Conservation (phyloP, 2,888 invertebrate species). For the Phymatocera aterrima region DNA sequence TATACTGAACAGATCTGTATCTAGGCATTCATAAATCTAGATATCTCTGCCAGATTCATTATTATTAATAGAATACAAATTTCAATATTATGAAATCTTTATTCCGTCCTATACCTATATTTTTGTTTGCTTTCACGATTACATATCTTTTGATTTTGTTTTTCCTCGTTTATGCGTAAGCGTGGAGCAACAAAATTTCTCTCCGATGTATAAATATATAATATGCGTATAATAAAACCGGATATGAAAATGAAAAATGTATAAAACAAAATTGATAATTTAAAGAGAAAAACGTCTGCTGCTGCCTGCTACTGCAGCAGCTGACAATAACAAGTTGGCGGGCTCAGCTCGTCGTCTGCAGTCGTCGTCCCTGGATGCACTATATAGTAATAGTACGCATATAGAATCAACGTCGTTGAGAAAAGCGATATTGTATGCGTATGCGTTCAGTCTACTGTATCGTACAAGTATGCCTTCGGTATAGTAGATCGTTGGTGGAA, state of each 20-base stretch:
- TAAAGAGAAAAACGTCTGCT: constrained; percentile 17
- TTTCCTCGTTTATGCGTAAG: background rate
- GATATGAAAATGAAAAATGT: background rate
- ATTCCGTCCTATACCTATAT: no score
- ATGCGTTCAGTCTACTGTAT: background rate
- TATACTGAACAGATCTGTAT: no score
- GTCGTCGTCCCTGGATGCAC: constrained; percentile 28
- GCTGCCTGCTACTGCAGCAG: no score
- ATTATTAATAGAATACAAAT: no score
- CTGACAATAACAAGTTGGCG: constrained; percentile 22
- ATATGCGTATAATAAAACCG: no score
- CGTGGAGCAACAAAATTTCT: background rate
- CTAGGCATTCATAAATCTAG: no score
- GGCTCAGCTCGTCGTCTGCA: background rate
- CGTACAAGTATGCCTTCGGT: background rate
- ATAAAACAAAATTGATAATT: background rate
- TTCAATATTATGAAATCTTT: no score
- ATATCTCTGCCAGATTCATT: no score
- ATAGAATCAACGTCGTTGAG: constrained; percentile 30
- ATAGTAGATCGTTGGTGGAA: constrained; percentile 26
- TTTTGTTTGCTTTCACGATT: no score
- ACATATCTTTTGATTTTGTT: no score
- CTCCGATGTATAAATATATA: background rate
- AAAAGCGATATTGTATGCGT: constrained; percentile 8
- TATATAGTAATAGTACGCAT: constrained; percentile 15